Conservation (phyloP, 1,140 invertebrate genomes). For the Lepidostoma basale region DNA sequence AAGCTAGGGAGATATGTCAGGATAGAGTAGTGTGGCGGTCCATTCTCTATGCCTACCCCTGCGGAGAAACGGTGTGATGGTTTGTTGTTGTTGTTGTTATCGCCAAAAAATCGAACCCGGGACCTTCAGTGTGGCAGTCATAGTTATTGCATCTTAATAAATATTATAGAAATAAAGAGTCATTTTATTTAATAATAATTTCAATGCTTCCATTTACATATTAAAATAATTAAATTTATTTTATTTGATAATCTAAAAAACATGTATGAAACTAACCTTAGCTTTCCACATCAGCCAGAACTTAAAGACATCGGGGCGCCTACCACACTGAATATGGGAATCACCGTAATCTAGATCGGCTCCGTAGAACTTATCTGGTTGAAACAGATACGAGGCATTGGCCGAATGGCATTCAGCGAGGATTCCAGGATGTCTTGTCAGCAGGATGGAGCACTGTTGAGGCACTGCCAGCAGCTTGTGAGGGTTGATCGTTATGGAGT, state of each 20-base stretch:
- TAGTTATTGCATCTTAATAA: neutral
- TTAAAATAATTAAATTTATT: too few relatives aligned
- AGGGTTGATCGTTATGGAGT: constrained; percentile 93
- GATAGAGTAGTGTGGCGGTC: too few relatives aligned
- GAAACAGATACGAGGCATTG: constrained; percentile 89
- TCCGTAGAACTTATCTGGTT: constrained; percentile 96
- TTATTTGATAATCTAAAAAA: constrained; percentile 50
- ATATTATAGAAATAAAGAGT: neutral
- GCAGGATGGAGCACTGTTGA: constrained; percentile 87
- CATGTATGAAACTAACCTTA: constrained; percentile 66
- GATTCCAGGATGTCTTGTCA: constrained; percentile 72
- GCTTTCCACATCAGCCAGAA: constrained; percentile 99
- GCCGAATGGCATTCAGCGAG: constrained; percentile 68
- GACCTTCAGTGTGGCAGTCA: too few relatives aligned
- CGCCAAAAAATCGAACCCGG: too few relatives aligned
- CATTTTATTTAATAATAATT: too few relatives aligned
- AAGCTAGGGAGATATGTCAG: too few relatives aligned
- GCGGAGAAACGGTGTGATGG: too few relatives aligned
- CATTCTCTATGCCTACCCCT: too few relatives aligned
- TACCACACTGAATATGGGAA: constrained; percentile 89
- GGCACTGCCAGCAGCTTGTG: constrained; percentile 88
- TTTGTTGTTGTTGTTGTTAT: too few relatives aligned
- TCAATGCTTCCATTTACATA: too few relatives aligned
- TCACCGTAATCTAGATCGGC: constrained; percentile 89
- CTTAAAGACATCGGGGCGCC: constrained; percentile 92